phyloP scores from a whole-genome alignment of 2,797 vertebrate genomes.

The Morus bassanus region DNA sequence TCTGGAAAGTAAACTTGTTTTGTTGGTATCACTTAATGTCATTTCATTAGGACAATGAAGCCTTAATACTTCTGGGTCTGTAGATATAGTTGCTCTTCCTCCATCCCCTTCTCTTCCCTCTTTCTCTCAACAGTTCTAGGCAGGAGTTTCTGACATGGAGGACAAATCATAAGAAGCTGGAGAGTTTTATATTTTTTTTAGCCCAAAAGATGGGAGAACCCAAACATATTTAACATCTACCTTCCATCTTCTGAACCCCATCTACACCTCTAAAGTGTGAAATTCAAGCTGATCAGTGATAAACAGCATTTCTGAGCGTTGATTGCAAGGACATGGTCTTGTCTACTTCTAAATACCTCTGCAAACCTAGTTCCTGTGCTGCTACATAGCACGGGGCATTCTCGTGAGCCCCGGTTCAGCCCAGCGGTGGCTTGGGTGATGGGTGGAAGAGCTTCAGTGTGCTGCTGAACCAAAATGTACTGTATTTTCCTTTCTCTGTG shows the following conservation, averaged over 20 bases:
- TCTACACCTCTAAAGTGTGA: not conserved
- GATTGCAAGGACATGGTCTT: not conserved
- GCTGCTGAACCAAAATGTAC: not conserved
- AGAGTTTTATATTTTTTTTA: not conserved
- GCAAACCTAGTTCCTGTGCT: not conserved
- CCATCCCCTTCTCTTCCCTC: not conserved
- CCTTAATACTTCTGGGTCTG: not conserved
- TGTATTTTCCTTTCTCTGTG: not conserved
- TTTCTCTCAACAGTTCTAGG: not conserved
- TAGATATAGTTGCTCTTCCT: not conserved
- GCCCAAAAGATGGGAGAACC: not conserved
- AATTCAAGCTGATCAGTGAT: not conserved
- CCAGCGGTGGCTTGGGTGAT: accelerated
- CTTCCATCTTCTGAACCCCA: not conserved
- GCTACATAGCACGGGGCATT: not conserved
- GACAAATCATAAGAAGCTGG: not conserved
- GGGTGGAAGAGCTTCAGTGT: not conserved
- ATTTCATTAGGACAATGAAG: not conserved
- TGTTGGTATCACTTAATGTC: not conserved
- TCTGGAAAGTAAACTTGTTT: not conserved
- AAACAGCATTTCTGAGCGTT: not conserved
- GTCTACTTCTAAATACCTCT: not conserved
- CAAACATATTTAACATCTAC: not conserved
- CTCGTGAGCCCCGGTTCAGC: not conserved
- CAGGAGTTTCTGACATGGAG: not conserved